phyloP scores from a whole-genome alignment of 2,888 invertebrate species.

The Yponomeuta sedellus region DNA sequence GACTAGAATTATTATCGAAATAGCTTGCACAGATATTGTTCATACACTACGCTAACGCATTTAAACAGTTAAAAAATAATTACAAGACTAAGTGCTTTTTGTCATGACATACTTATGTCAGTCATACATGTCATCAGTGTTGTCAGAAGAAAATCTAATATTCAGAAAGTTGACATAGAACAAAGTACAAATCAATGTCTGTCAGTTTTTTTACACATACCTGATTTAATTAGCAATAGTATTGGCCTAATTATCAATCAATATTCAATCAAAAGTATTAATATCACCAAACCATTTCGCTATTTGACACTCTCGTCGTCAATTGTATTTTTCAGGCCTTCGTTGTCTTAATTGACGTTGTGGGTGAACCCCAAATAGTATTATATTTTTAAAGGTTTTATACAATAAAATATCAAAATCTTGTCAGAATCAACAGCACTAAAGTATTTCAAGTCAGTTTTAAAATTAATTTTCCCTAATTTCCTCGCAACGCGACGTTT shows the following conservation, averaged over 20 bases:
- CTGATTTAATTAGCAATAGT: neutral
- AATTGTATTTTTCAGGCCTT: neutral
- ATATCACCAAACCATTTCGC: neutral
- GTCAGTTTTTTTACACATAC: neutral
- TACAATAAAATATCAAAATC: too few relatives aligned
- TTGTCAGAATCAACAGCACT: too few relatives aligned
- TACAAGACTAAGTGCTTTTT: neutral
- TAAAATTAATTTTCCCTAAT: too few relatives aligned
- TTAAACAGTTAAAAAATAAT: neutral
- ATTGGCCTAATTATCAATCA: neutral
- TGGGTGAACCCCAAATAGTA: neutral
- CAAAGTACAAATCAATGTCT: neutral
- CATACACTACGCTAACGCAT: too few relatives aligned
- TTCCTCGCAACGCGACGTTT: too few relatives aligned
- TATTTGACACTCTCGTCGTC: neutral
- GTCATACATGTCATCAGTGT: neutral
- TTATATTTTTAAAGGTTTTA: neutral
- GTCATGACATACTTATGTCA: neutral
- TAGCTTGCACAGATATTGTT: too few relatives aligned
- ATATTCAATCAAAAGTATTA: too few relatives aligned
- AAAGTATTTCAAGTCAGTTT: too few relatives aligned
- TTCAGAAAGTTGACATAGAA: neutral
- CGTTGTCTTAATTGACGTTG: neutral
- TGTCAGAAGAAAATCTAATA: neutral
- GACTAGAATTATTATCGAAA: too few relatives aligned